These are phyloP conservation scores for Zoanthus sansibaricus DNA, from an alignment of 92 coral and sea anemone species.

Conservation along the genomic window DNA sequence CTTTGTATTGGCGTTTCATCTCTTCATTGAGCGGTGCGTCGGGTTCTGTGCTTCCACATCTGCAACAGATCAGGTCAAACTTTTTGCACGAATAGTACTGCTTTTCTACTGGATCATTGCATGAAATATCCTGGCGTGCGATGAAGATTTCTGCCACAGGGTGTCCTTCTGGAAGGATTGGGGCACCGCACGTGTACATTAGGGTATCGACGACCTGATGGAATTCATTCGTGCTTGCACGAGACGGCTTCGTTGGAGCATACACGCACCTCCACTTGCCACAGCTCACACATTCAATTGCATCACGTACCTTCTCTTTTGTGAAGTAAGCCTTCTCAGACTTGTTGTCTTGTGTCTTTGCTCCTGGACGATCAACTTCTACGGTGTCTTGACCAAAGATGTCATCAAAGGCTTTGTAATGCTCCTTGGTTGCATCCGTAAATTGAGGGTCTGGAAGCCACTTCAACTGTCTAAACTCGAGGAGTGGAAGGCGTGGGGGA, in stretches of 20 bases:
- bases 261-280: constrained; percentile 51
- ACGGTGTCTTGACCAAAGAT: constrained; percentile 33
- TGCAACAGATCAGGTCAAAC: constrained; percentile 59
- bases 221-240: constrained; percentile 41
- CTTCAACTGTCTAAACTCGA: constrained; percentile 7
- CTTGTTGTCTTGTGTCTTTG: constrained; percentile 42
- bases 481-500: no score
- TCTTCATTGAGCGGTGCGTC: no score
- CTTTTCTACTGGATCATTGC: constrained; percentile 44
- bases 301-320: constrained; percentile 38
- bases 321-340: background rate
- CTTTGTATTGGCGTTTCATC: no score
- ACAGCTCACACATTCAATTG: constrained; percentile 44
- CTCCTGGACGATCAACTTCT: constrained; percentile 52
- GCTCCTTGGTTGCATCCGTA: constrained; percentile 34
- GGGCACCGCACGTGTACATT: constrained; percentile 28
- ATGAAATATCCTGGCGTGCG: constrained; percentile 41
- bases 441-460: constrained; percentile 49
- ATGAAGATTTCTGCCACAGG: constrained; percentile 27
- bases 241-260: background rate
- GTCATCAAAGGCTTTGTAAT: constrained; percentile 24
- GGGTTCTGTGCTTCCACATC: constrained; percentile 56
- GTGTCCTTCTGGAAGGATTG: constrained; percentile 48
- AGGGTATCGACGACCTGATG: constrained; percentile 39
- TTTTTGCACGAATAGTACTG: constrained; percentile 57